Evolutionary conservation across 2,888 invertebrate species (phyloP), one percentile per base, ranked within the genome.

Genomic region (Acronicta psi): DNA sequence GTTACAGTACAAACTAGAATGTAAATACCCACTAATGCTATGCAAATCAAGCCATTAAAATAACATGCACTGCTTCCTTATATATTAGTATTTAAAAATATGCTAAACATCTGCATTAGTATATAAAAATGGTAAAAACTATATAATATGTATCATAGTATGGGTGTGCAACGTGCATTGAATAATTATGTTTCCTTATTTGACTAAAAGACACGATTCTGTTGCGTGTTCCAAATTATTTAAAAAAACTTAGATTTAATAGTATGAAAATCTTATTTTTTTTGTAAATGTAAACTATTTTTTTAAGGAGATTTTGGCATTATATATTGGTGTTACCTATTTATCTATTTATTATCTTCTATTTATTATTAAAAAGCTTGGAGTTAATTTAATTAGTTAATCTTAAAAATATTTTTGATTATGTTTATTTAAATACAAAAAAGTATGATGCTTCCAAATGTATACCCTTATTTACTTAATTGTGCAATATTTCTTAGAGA

Each of bases 1-100:
- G 20, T 53, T 34, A 25, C 40, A 25, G 41, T 42, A 47, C 14
- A 55, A 57, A 55, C 37, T 54, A 44, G 52, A 57, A 57, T 65
- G 56, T 23, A 64, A 65, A 66, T 53, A 10, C 52, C 51, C 46
- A 29, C 14, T 56, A 65, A 60, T 64, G 8, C n/a, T 47, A 72
- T 72, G 64, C 43, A 52, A 72, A 71, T 60, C 6, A 53, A 18
- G 51, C 46, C 55, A 64, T 55, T 64, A 68, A 59, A 60, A 68
- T 60, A 64, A 63, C 57, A 68, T 37, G 10, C 41, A 46, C 38
- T 57, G 59, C 54, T 72, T 71, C 64, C 68, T 70, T 41, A 46
- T 59, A 36, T 50, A 44, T 63, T 52, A 58, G 18, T 56, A 64
- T 68, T 68, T 54, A 36, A 68, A 68, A 63, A 51, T 63, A 67